Base-by-base conservation (phyloP, 2,113 vertebrate species). In the Percina caprodes region DNA sequence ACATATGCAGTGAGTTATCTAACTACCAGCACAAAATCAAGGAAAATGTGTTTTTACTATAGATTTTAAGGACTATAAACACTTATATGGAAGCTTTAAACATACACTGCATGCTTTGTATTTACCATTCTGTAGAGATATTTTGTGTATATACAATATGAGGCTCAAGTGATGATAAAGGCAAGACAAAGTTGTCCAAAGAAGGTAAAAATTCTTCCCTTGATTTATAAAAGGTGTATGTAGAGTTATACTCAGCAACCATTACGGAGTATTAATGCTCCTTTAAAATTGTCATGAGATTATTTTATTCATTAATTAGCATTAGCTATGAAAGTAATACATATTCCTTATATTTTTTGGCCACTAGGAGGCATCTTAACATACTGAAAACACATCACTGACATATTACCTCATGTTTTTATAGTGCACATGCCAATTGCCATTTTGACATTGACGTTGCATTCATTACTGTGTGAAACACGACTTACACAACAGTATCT, bases 11-110 rank as follows among this genome's bases (percentile, higher is more conserved):
- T 24, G 30, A 52, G 55, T 82, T 63, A 72, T 67, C 65, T 77
- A 79, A 80, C 74, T 46, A 66, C 33, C 62, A 73, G 69, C 42
- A 78, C 46, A 74, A 24, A 63, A 74, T 62, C n/a, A 39, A 45
- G 24, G 55, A 72, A 51, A 68, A 42, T 72, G n/a, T n/a, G n/a
- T n/a, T n/a, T n/a, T n/a, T n/a, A n/a, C n/a, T n/a, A n/a, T n/a
- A n/a, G n/a, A n/a, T n/a, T n/a, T 54, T n/a, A 61, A 69, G 30
- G 30, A 12, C 15, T 45, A 5, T 33, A 21, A 61, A 75, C 69
- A 66, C 45, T 3, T 16, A 42, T 49, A 65, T 26, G 13, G n/a
- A n/a, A n/a, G 42, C 45, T 60, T 52, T 60, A 72, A 52, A 83
- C 14, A 68, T 61, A 33, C 15, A 56, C 60, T 14, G 59, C 39